Conservation (phyloP, 2,888 invertebrate genomes). For the Leptopterna dolabrata region DNA sequence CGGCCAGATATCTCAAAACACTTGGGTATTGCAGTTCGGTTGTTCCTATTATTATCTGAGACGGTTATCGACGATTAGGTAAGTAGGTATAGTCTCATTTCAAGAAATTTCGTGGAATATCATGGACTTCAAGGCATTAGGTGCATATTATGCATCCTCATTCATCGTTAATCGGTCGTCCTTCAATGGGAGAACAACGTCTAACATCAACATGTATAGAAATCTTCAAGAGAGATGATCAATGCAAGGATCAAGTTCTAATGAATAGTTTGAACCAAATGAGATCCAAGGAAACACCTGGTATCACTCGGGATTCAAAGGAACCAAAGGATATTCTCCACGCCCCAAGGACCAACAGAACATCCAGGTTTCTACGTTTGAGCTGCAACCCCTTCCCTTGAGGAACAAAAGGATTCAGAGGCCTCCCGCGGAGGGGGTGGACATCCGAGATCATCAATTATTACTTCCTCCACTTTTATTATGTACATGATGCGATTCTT, state of each 20-base stretch:
- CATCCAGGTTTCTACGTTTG: conserved; percentile 26
- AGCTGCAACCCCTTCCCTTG: conserved; percentile 4
- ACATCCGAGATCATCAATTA: conserved; percentile 47
- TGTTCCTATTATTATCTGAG: too few species aligned
- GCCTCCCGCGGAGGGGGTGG: conserved; percentile 9
- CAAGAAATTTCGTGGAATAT: too few species aligned
- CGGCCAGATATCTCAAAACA: too few species aligned
- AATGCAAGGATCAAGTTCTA: background rate
- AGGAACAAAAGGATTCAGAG: background rate
- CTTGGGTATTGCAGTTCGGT: too few species aligned
- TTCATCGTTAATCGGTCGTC: too few species aligned
- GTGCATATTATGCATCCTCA: too few species aligned
- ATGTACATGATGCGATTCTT: conserved; percentile 29
- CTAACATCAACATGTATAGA: too few species aligned
- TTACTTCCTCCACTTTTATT: conserved; percentile 45
- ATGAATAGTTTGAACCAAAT: background rate
- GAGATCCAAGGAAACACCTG: background rate
- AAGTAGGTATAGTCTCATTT: too few species aligned
- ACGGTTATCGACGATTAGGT: too few species aligned
- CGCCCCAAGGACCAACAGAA: background rate
- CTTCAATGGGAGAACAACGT: too few species aligned
- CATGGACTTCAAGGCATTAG: too few species aligned
- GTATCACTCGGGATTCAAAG: background rate
- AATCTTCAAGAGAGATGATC: background rate
- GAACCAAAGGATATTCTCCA: background rate